Base-by-base conservation (phyloP, 1,140 invertebrate species). In the Leucophenga varia region DNA sequence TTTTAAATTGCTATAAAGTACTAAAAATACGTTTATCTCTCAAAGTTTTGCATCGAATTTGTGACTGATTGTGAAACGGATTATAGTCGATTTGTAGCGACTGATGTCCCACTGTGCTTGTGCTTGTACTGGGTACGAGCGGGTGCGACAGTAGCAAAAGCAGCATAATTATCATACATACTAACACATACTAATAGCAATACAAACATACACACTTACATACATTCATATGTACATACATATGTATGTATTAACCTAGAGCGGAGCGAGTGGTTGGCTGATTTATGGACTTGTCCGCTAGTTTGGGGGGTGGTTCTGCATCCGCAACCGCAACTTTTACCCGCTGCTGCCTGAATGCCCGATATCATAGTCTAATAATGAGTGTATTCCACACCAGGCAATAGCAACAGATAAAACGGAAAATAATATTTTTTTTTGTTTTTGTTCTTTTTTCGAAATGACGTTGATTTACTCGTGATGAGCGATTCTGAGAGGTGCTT, bases 11-110 rank as follows among this genome's bases (percentile, higher is more conserved):
- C 63, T 67, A 67, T 67, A 67, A 67, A 67, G 63, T 68, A 67
- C 63, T 67, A 67, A 68, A 67, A 67, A 67, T 67, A 67, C 64
- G 67, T 67, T 65, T 65, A 65, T 64, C 63, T 63, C 67, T 65
- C 63, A 67, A 64, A 65, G 67, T 59, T 57, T 63, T 57, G 50
- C 63, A 53, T 64, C 67, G 63, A 65, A 67, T 65, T 65, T 65
- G 59, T 65, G 63, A 65, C 63, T 65, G 63, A 65, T 65, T 65
- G 63, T 65, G 63, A 65, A 57, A 65, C 63, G 55, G 32, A 67
- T 65, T 65, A 65, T 65, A 65, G 63, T 58, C 64, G 63, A 63
- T 65, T 65, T 65, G 67, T 63, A 65, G 63, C 67, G 63, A 65
- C 63, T 65, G 61, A 64, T 52, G 55, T 57, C 55, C 49, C 43